These are phyloP conservation scores for Desmodus rotundus DNA, from an alignment of 2,113 vertebrate genomes.

Conservation along the genomic window DNA sequence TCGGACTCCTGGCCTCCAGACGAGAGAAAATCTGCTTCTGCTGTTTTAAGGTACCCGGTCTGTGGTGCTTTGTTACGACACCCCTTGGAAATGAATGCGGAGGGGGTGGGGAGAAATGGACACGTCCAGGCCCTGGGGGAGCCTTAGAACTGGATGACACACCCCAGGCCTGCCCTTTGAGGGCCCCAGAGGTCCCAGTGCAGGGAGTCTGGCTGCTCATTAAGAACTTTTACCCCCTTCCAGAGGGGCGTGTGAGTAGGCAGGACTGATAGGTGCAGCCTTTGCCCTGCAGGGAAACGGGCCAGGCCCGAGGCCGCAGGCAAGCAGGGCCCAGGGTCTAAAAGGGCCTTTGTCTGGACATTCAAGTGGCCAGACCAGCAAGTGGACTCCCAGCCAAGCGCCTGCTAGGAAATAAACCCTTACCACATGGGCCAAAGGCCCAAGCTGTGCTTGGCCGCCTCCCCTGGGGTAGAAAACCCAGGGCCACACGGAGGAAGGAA, in stretches of 20 bases:
- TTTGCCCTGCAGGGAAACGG: neutral
- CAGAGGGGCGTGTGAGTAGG: neutral
- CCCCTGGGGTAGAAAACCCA: neutral
- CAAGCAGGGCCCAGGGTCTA: neutral
- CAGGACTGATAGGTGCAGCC: neutral
- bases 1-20: neutral
- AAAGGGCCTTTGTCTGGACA: slow-evolving; percentile 2
- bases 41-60: neutral
- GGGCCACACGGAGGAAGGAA: neutral
- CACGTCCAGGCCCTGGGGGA: neutral
- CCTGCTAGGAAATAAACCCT: slow-evolving; percentile 3
- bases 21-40: neutral
- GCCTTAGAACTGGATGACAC: neutral
- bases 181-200: neutral
- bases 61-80: neutral
- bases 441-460: neutral
- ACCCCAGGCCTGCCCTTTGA: neutral
- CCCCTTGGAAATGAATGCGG: neutral
- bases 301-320: neutral
- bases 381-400: neutral
- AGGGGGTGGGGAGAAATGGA: neutral
- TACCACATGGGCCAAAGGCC: neutral
- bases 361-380: neutral
- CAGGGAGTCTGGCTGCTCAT: neutral
- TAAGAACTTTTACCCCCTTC: neutral